Evolutionary conservation across 1,140 invertebrate species (phyloP).

Genomic region (Bombus sibiricus): DNA sequence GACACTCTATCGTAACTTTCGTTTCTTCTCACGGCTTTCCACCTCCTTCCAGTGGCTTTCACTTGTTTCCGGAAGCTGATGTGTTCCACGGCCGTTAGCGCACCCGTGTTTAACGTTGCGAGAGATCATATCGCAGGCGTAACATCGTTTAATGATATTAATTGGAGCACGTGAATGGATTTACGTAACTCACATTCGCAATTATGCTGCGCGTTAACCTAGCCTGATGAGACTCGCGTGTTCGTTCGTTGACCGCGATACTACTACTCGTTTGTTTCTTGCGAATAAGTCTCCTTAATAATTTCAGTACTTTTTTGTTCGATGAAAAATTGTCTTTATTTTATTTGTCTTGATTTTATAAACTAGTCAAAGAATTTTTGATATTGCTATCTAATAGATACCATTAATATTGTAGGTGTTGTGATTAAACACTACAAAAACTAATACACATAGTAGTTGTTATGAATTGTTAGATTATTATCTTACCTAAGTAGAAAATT

Average conservation of each 20-base stretch:
- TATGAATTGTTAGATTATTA: too few species aligned
- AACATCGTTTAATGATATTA: slow-evolving; percentile 49
- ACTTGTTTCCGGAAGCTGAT: slow-evolving; percentile 44
- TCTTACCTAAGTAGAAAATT: too few species aligned
- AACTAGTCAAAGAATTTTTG: background rate
- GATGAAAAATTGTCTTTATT: background rate
- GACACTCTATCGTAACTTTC: slow-evolving; percentile 20
- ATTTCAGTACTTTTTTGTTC: background rate
- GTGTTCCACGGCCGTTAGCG: slow-evolving; percentile 13
- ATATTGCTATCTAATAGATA: background rate
- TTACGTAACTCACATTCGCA: slow-evolving; percentile 38
- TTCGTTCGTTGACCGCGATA: background rate
- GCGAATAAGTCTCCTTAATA: background rate
- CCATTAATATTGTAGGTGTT: background rate
- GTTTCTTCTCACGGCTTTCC: slow-evolving; percentile 45
- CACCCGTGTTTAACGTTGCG: slow-evolving; percentile 32
- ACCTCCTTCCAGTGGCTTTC: slow-evolving; percentile 35
- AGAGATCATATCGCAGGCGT: slow-evolving; percentile 32
- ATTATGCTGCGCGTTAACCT: background rate
- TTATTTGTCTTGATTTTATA: background rate
- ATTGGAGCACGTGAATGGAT: slow-evolving; percentile 40
- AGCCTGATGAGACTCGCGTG: slow-evolving; percentile 6
- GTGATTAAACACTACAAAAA: background rate
- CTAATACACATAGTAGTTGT: too few species aligned
- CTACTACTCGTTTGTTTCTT: too few species aligned